Evolutionary conservation across 2,797 vertebrate genomes (phyloP).

Genomic region (Malacoraja senta): DNA sequence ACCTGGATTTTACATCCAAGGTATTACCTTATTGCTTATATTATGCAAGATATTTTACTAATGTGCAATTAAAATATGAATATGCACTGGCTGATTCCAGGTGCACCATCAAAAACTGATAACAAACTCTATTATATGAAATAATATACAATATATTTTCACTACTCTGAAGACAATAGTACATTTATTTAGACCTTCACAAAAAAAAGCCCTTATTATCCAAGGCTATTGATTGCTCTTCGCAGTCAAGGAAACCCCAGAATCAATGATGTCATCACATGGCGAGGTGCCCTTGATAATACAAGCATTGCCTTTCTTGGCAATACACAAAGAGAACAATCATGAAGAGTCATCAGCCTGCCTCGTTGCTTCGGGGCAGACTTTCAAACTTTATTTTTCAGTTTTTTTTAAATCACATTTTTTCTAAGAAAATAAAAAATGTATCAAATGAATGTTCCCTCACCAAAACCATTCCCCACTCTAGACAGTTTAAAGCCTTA

Average conservation of each 20-base stretch:
- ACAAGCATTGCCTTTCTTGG: constrained; percentile 10
- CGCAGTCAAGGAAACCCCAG: background rate
- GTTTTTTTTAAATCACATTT: background rate
- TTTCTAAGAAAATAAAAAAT: background rate
- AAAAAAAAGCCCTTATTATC: background rate
- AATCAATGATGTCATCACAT: constrained; percentile 25
- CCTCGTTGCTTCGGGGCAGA: constrained; percentile 14
- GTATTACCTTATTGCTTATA: background rate
- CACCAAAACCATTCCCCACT: no score
- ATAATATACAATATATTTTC: background rate
- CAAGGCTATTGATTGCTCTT: background rate
- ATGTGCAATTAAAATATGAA: background rate
- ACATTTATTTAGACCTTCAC: background rate
- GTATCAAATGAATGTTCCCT: background rate
- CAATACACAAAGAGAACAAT: constrained; percentile 2
- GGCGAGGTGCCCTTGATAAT: background rate
- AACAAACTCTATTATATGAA: background rate
- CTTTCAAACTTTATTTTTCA: background rate
- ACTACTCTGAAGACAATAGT: background rate
- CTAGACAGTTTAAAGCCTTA: no score
- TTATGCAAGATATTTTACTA: background rate
- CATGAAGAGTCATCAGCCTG: background rate
- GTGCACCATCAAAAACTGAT: background rate
- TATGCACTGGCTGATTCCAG: background rate
- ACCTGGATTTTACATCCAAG: background rate